Evolutionary conservation across 2,888 invertebrate species (phyloP).

Genomic region (Euplagia quadripunctaria): DNA sequence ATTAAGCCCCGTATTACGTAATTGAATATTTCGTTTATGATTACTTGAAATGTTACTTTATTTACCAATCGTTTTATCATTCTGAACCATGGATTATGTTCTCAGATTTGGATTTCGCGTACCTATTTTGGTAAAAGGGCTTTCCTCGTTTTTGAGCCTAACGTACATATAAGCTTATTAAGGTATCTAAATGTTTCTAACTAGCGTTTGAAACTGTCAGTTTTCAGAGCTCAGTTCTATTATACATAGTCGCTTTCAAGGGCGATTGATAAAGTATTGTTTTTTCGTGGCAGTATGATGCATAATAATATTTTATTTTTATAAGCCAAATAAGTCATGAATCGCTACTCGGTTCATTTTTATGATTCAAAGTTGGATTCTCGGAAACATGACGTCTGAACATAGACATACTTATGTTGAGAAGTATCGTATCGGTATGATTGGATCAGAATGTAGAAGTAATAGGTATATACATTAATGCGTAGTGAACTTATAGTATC

Average conservation of each 20-base stretch:
- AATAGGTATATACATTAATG: slow-evolving; percentile 58
- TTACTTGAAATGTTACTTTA: slow-evolving; percentile 9
- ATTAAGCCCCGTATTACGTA: slow-evolving; percentile 14
- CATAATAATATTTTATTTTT: slow-evolving; percentile 59
- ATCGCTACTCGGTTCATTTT: slow-evolving; percentile 47
- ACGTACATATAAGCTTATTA: slow-evolving; percentile 21
- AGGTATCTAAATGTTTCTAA: slow-evolving; percentile 32
- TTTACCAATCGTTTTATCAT: background rate
- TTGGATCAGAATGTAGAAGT: slow-evolving; percentile 64
- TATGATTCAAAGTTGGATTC: slow-evolving; percentile 49
- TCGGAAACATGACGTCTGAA: slow-evolving; percentile 42
- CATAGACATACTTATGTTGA: slow-evolving; percentile 37
- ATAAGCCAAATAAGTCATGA: slow-evolving; percentile 54
- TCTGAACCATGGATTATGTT: background rate
- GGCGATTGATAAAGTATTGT: slow-evolving; percentile 54
- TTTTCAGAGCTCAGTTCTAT: slow-evolving; percentile 42
- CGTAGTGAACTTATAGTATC: slow-evolving; percentile 70
- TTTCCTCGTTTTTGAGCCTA: slow-evolving; percentile 28
- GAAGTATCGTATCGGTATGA: slow-evolving; percentile 59
- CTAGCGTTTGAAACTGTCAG: slow-evolving; percentile 32
- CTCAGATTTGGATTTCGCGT: background rate
- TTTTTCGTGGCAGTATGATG: slow-evolving; percentile 57
- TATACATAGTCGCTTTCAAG: slow-evolving; percentile 50
- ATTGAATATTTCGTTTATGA: slow-evolving; percentile 16
- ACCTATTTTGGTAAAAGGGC: slow-evolving; percentile 24